phyloP scores from a whole-genome alignment of 2,113 vertebrate genomes.

The Pygoscelis antarcticus region DNA sequence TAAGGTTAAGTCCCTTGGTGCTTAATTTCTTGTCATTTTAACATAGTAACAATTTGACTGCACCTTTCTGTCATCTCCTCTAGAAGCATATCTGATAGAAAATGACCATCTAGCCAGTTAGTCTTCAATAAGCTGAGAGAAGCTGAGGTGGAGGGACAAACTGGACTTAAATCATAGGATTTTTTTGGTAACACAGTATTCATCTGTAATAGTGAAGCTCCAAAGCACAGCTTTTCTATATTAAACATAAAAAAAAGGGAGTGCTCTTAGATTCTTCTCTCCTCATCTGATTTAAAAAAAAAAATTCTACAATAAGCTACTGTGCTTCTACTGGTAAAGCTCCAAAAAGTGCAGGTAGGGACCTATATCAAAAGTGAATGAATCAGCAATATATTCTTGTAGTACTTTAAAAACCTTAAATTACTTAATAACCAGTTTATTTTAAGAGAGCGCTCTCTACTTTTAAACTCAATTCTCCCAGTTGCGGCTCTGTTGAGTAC shows the following conservation, averaged over 20 bases:
- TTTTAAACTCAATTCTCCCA: not conserved
- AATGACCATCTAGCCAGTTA: not conserved
- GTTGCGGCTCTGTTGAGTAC: not conserved
- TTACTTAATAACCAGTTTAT: not conserved
- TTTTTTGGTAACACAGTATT: not conserved
- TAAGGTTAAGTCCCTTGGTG: not conserved
- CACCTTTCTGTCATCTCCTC: not conserved
- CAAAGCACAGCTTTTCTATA: not conserved
- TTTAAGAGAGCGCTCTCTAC: not conserved
- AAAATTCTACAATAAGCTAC: not conserved
- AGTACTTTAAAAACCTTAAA: not conserved
- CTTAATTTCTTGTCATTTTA: not conserved
- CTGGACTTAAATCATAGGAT: not conserved
- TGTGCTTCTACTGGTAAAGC: not conserved
- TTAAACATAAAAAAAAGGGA: not conserved
- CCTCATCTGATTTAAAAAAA: not conserved
- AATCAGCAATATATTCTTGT: not conserved
- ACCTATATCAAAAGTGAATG: not conserved
- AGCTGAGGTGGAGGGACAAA: not conserved
- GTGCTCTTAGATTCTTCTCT: not conserved
- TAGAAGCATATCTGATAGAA: not conserved
- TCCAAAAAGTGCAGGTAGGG: not conserved
- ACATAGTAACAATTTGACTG: not conserved
- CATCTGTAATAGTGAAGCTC: not conserved
- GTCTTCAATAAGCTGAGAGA: not conserved